Conservation (phyloP, 2,888 invertebrate genomes). For the Cryptophagus acutangulus region DNA sequence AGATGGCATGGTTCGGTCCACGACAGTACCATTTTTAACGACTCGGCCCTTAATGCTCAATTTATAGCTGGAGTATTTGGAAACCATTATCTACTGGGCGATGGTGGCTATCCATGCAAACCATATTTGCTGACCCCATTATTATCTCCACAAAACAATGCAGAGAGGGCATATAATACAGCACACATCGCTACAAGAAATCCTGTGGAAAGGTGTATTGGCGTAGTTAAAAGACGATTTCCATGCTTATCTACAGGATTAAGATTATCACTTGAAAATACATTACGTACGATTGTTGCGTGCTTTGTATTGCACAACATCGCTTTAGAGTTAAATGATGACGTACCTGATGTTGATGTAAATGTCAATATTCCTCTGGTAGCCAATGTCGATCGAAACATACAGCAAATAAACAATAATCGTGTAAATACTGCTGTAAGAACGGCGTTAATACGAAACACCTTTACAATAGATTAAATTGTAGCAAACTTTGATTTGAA, state of each 20-base stretch:
- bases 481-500: no score
- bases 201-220: not conserved
- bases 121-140: slow-evolving; percentile 15
- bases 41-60: slow-evolving; percentile 6
- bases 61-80: slow-evolving; percentile 3
- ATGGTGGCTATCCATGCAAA: slow-evolving; percentile 17
- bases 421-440: not conserved
- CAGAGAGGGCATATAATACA: slow-evolving; percentile 16
- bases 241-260: slow-evolving; percentile 13
- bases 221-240: slow-evolving; percentile 17
- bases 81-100: slow-evolving; percentile 10
- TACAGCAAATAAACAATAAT: not conserved
- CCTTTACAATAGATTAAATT: no score
- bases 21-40: slow-evolving; percentile 13
- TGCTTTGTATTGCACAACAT: slow-evolving; percentile 15
- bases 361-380: not conserved
- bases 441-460: not conserved
- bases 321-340: not conserved
- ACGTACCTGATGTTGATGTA: not conserved
- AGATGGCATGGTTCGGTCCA: slow-evolving; percentile 14
- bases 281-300: slow-evolving; percentile 13
- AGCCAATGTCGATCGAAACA: not conserved
- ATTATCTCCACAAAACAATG: slow-evolving; percentile 7
- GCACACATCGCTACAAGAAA: slow-evolving; percentile 20
- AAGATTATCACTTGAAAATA: slow-evolving; percentile 8